phyloP scores from a whole-genome alignment of 2,888 invertebrate species.

The Charanyca ferruginea region DNA sequence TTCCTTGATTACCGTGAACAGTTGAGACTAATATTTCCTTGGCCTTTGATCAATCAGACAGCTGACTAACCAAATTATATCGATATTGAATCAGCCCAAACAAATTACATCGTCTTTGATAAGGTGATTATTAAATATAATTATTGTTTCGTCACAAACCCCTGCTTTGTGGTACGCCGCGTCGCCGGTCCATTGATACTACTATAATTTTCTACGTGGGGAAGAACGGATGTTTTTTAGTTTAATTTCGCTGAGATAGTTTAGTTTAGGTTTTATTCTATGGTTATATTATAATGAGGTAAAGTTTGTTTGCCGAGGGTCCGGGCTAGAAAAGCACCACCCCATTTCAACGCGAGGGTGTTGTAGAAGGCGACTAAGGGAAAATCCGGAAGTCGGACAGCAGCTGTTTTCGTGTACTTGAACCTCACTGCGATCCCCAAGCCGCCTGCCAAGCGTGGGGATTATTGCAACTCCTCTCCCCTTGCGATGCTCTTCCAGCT shows the following conservation, averaged over 20 bases:
- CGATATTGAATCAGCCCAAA: constrained; percentile 82
- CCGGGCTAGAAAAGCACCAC: no score
- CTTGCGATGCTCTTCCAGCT: no score
- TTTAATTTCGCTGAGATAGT: not conserved
- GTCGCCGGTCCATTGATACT: constrained; percentile 38
- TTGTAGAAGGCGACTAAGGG: no score
- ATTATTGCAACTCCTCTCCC: no score
- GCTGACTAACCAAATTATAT: constrained; percentile 81
- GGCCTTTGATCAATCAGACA: constrained; percentile 79
- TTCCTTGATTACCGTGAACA: constrained; percentile 75
- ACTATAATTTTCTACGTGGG: constrained; percentile 39
- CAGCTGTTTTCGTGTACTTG: no score
- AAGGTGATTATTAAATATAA: constrained; percentile 85
- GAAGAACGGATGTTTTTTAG: constrained; percentile 11
- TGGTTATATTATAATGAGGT: no score
- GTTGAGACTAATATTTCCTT: constrained; percentile 65
- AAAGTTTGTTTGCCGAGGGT: no score
- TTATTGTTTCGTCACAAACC: constrained; percentile 87
- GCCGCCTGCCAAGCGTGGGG: no score
- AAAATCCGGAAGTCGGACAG: no score
- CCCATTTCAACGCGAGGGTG: no score
- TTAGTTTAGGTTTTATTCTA: constrained; percentile 4
- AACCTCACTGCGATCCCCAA: no score
- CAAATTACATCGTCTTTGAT: constrained; percentile 82
- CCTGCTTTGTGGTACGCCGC: constrained; percentile 68